Conservation (phyloP, 2,797 vertebrate species). For the Neopelma chrysocephalum region DNA sequence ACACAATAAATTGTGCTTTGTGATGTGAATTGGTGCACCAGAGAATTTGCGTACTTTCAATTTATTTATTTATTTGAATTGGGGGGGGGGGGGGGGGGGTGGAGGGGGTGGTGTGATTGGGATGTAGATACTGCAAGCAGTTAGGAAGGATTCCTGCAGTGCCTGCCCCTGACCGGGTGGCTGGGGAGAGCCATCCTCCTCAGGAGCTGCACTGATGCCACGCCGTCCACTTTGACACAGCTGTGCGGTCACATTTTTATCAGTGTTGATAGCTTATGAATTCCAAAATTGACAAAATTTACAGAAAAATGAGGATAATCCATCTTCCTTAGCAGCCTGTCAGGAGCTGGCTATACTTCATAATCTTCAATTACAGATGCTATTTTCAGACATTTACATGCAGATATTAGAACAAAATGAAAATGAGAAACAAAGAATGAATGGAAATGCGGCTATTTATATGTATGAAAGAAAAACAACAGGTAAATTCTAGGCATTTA, state of each 20-base stretch:
- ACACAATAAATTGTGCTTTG: slow-evolving; percentile 76
- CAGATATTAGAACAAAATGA: slow-evolving; percentile 86
- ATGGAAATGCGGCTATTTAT: slow-evolving; percentile 83
- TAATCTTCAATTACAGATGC: slow-evolving; percentile 99
- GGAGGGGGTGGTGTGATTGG: background rate
- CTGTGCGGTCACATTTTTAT: slow-evolving; percentile 92
- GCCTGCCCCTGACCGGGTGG: background rate
- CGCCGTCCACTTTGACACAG: slow-evolving; percentile 79
- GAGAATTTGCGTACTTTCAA: slow-evolving; percentile 73
- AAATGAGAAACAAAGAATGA: slow-evolving; percentile 85
- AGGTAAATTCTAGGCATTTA: slow-evolving; percentile 76
- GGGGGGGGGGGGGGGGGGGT: background rate
- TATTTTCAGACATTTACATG: slow-evolving; percentile 95
- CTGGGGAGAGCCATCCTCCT: background rate
- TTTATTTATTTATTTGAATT: slow-evolving; percentile 58
- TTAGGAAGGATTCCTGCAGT: slow-evolving; percentile 1
- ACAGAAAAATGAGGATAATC: slow-evolving; percentile 99
- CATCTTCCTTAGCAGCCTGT: slow-evolving; percentile 99
- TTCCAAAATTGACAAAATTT: slow-evolving; percentile 99
- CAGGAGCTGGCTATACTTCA: slow-evolving; percentile 99
- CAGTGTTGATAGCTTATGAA: slow-evolving; percentile 98
- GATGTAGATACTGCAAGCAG: background rate
- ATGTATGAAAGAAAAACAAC: slow-evolving; percentile 80
- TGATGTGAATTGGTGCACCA: slow-evolving; percentile 67
- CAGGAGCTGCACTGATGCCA: rapidly evolving